Conservation (phyloP, 2,888 invertebrate genomes). For the Leptinotarsa juncta region DNA sequence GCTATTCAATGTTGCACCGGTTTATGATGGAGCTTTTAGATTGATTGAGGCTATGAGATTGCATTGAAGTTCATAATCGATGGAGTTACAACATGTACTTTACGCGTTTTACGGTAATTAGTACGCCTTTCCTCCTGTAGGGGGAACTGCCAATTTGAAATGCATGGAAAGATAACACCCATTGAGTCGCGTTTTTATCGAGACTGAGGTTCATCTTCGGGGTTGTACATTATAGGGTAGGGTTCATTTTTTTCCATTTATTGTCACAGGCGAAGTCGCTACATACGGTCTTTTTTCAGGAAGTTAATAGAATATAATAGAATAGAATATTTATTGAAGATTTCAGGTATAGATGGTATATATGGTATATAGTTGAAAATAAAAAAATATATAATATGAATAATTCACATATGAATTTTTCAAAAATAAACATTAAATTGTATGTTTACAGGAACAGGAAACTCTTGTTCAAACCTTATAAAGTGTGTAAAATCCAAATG, state of each 20-base stretch:
- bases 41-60: slow-evolving; percentile 34
- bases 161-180: slow-evolving; percentile 24
- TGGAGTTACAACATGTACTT: slow-evolving; percentile 39
- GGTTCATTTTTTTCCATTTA: neutral
- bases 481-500: too few relatives aligned
- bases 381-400: too few relatives aligned
- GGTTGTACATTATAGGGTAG: neutral
- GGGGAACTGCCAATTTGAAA: slow-evolving; percentile 27
- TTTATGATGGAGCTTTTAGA: slow-evolving; percentile 33
- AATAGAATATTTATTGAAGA: too few relatives aligned
- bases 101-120: slow-evolving; percentile 38
- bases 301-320: too few relatives aligned
- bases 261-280: neutral
- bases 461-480: too few relatives aligned
- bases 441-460: too few relatives aligned
- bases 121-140: slow-evolving; percentile 22
- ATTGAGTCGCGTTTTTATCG: neutral
- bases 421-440: too few relatives aligned
- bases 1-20: slow-evolving; percentile 14
- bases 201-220: neutral
- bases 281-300: neutral
- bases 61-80: slow-evolving; percentile 40
- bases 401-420: too few relatives aligned
- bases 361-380: too few relatives aligned
- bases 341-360: too few relatives aligned